Conservation (phyloP, 1,140 invertebrate genomes). For the Tetraneura akinire region DNA sequence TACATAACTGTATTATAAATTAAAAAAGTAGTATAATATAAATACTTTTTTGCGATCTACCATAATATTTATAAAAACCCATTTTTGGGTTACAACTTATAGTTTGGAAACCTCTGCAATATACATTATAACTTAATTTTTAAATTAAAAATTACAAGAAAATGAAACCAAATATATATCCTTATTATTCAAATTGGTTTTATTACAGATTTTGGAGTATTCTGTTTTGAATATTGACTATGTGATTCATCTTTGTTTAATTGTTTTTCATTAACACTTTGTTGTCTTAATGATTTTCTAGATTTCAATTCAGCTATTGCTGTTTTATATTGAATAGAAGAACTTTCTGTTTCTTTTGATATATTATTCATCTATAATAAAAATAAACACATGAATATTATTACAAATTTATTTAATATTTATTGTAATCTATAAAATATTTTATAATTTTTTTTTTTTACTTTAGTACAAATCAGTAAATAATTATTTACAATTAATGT, state of each 20-base stretch:
- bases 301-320: background rate
- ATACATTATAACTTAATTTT: background rate
- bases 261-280: background rate
- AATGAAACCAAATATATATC: background rate
- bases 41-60: too few species aligned
- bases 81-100: too few species aligned
- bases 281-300: background rate
- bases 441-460: too few species aligned
- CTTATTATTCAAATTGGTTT: background rate
- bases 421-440: too few species aligned
- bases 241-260: background rate
- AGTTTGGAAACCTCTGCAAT: too few species aligned
- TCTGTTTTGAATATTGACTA: background rate
- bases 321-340: background rate
- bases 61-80: too few species aligned
- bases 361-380: background rate
- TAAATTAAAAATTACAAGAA: background rate
- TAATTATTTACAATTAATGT: too few species aligned
- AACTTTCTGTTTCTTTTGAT: background rate
- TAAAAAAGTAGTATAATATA: background rate
- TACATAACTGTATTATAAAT: background rate
- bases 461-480: too few species aligned
- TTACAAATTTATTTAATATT: too few species aligned
- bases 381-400: too few species aligned
- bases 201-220: background rate